These are phyloP conservation scores for Dysidea cf. avara DNA, from an alignment of 37 sponge, comb jelly and placozoan genomes.

Conservation along the genomic window DNA sequence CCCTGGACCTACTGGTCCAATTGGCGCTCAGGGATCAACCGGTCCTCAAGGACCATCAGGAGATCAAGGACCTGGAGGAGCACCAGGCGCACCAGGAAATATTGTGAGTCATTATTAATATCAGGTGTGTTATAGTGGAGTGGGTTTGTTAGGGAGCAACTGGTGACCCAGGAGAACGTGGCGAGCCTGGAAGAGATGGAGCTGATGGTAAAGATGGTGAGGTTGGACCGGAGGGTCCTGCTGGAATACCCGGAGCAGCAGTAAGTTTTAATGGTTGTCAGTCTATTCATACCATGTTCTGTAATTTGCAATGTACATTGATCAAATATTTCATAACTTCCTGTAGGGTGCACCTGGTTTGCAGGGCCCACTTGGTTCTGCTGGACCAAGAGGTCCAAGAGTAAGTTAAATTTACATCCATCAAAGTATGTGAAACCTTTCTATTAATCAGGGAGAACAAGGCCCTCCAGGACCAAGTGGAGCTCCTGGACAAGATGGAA, in stretches of 20 bases:
- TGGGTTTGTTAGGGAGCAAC: constrained; percentile 7
- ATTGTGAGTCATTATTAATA: neutral
- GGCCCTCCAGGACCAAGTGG: constrained; percentile 25
- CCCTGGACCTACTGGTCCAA: constrained; percentile 8
- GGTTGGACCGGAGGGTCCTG: constrained; percentile 21
- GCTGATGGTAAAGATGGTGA: neutral
- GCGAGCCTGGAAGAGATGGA: constrained; percentile 17
- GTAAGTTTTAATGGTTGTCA: neutral
- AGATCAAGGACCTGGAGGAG: constrained; percentile 27
- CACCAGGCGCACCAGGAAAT: constrained; percentile 20
- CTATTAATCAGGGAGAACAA: constrained; percentile 5
- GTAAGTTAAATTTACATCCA: too few species aligned
- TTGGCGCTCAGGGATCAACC: neutral
- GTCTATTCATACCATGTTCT: too few species aligned
- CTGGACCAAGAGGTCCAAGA: constrained; percentile 2
- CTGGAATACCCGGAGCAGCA: constrained; percentile 13
- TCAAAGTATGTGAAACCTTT: too few species aligned
- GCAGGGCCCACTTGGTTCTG: constrained; percentile 12
- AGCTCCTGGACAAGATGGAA: constrained; percentile 12
- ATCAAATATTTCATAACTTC: too few species aligned
- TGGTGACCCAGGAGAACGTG: constrained; percentile 43
- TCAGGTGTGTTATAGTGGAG: neutral
- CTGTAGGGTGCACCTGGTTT: neutral
- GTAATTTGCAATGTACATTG: too few species aligned
- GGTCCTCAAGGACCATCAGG: constrained; percentile 5